These are phyloP conservation scores for Dromococcyx pavoninus DNA, from an alignment of 2,797 vertebrate species.

Conservation along the genomic window DNA sequence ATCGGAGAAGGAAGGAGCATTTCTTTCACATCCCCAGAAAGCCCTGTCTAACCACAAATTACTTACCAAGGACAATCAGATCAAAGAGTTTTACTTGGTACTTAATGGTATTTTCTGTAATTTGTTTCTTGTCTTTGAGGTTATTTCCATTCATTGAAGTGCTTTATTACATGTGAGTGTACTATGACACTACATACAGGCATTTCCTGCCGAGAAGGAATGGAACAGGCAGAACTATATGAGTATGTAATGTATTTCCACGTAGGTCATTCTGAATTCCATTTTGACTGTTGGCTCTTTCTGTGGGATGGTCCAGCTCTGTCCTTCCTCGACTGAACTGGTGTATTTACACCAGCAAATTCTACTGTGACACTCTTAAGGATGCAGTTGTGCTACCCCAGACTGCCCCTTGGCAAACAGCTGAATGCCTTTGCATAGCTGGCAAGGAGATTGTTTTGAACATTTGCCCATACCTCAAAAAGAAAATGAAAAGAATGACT, in stretches of 20 bases:
- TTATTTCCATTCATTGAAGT: neutral
- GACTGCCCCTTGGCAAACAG: neutral
- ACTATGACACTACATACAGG: neutral
- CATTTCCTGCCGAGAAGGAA: neutral
- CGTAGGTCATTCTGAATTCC: neutral
- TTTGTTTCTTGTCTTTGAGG: neutral
- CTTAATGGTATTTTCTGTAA: neutral
- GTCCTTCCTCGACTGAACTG: neutral
- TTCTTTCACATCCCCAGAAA: neutral
- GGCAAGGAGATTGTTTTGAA: neutral
- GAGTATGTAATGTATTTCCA: neutral
- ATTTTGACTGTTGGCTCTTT: neutral
- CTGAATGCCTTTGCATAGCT: neutral
- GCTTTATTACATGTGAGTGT: neutral
- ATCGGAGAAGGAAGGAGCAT: neutral
- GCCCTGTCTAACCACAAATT: neutral
- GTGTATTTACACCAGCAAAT: fast-evolving
- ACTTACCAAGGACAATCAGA: neutral
- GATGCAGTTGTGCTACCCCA: neutral
- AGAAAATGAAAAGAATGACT: neutral
- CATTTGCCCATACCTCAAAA: neutral
- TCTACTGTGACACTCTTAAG: too few relatives aligned
- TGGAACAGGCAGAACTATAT: neutral
- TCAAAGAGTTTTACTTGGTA: neutral
- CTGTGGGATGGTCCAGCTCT: neutral